These are phyloP conservation scores for Sinhomidia bicolor DNA, from an alignment of 2,888 invertebrate genomes.

Conservation along the genomic window DNA sequence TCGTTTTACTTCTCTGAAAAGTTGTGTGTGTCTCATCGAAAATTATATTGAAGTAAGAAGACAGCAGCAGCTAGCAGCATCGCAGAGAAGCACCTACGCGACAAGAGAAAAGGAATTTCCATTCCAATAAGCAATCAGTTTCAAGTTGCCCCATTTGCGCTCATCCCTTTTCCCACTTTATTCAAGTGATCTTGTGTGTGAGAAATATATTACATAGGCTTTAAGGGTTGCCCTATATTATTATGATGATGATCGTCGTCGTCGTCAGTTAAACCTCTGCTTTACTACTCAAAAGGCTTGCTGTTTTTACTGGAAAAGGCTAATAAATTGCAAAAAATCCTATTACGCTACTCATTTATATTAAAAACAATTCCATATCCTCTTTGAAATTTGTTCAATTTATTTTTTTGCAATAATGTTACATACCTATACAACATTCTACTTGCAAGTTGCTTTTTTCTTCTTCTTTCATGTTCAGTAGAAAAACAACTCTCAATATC, in stretches of 20 bases:
- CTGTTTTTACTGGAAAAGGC: no score
- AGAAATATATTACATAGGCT: no score
- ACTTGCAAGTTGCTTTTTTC: background rate
- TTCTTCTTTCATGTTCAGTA: no score
- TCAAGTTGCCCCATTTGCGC: background rate
- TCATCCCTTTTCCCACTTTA: conserved; percentile 27
- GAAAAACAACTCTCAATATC: background rate
- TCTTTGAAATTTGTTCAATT: background rate
- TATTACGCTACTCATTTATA: background rate
- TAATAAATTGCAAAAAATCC: background rate
- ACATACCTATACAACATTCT: no score
- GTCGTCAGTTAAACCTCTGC: no score
- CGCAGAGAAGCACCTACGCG: background rate
- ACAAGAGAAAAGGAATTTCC: background rate
- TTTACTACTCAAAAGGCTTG: no score
- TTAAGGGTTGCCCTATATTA: no score
- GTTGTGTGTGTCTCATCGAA: background rate
- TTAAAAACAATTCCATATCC: background rate
- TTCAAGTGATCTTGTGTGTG: no score
- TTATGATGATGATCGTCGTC: no score
- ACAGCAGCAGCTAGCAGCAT: background rate
- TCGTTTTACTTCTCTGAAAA: background rate
- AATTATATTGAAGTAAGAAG: background rate
- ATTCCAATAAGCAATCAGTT: conserved; percentile 20
- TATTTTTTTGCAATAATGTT: background rate